Evolutionary conservation across 2,888 invertebrate genomes (phyloP).

Genomic region (Taphrorychus bicolor): DNA sequence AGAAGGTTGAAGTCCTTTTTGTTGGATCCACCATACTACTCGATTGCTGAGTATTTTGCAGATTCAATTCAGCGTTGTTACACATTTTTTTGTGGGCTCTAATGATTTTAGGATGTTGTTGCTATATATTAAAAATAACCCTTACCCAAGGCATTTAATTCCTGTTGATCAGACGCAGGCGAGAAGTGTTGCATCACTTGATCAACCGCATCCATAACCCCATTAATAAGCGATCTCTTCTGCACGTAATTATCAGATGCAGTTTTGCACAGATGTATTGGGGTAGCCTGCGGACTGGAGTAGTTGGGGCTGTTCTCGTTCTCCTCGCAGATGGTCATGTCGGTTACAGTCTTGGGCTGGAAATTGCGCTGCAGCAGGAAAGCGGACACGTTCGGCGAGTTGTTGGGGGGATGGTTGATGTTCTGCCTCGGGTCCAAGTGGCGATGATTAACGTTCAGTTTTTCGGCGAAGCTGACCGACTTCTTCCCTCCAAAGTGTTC

Average conservation of each 20-base stretch:
- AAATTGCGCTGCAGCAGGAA: constrained; percentile 64
- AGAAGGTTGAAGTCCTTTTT: too few species aligned
- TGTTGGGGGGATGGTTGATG: constrained; percentile 68
- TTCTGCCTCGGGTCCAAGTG: constrained; percentile 59
- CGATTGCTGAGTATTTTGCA: too few species aligned
- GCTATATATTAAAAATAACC: too few species aligned
- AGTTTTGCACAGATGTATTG: constrained; percentile 48
- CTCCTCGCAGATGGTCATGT: constrained; percentile 70
- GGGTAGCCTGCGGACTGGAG: constrained; percentile 62
- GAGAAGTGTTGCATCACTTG: constrained; percentile 76
- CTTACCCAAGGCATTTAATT: constrained; percentile 62
- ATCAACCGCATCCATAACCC: constrained; percentile 78
- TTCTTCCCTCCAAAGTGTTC: constrained; percentile 70
- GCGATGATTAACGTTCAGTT: constrained; percentile 64
- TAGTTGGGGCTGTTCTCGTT: constrained; percentile 68
- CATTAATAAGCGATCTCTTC: constrained; percentile 73
- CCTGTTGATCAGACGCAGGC: constrained; percentile 69
- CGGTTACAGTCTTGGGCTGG: constrained; percentile 61
- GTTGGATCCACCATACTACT: too few species aligned
- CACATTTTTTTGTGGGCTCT: too few species aligned
- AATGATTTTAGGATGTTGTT: too few species aligned
- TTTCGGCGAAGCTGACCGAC: constrained; percentile 79
- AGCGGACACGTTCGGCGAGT: constrained; percentile 76
- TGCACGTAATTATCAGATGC: constrained; percentile 63
- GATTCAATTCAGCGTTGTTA: too few species aligned